Conservation (phyloP, 1,140 invertebrate species). For the Zaprionus ornatus region DNA sequence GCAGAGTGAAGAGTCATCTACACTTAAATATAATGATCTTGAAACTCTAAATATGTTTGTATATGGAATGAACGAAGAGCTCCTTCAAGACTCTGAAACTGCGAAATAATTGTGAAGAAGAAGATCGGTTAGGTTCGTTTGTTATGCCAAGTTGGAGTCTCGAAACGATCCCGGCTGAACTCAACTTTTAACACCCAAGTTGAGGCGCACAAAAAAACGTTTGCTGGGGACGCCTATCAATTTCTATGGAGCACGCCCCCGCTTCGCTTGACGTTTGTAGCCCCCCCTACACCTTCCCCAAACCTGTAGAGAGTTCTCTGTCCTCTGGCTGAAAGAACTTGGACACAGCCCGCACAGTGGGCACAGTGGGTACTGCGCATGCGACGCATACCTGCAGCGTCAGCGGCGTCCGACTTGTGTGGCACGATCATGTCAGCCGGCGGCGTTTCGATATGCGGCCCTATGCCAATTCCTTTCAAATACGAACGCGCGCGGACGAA, state of each 20-base stretch:
- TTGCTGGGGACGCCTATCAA: constrained; percentile 35
- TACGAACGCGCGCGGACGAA: constrained; percentile 18
- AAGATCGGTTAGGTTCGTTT: not conserved
- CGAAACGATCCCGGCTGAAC: not conserved
- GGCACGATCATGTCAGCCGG: constrained; percentile 64
- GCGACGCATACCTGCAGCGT: constrained; percentile 38
- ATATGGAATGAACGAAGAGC: not conserved
- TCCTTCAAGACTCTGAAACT: not conserved
- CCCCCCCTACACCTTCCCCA: not conserved
- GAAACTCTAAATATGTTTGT: too few relatives aligned
- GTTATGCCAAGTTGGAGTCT: not conserved
- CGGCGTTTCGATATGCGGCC: constrained; percentile 35
- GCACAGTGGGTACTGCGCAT: not conserved
- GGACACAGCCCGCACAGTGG: constrained; percentile 9
- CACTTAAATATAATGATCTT: not conserved
- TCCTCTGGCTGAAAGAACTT: not conserved
- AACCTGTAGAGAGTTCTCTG: not conserved
- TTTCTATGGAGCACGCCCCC: constrained; percentile 40
- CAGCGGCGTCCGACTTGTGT: constrained; percentile 54
- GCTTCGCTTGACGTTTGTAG: constrained; percentile 4
- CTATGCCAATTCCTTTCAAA: constrained; percentile 66
- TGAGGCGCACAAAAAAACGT: not conserved
- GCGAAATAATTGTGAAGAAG: not conserved
- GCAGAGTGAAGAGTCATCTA: not conserved
- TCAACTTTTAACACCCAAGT: constrained; percentile 33